These are phyloP conservation scores for Rapana venosa DNA, from an alignment of 2,888 invertebrate genomes.

Conservation along the genomic window DNA sequence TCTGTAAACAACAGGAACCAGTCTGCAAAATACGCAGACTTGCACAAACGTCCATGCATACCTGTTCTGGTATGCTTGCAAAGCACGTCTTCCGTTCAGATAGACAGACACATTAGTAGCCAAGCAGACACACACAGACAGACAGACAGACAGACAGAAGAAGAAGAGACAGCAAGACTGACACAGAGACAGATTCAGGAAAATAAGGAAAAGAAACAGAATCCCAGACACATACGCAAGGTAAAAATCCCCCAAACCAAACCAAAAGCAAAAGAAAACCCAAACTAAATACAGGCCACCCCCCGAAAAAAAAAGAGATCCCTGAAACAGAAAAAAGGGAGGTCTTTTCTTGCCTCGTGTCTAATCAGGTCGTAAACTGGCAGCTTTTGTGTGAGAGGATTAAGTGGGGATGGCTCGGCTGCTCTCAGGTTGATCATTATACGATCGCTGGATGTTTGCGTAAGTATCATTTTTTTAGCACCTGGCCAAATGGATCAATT, in stretches of 20 bases:
- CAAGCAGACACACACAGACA: not conserved
- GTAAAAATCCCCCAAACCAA: too few species aligned
- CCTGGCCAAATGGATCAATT: slow-evolving; percentile 28
- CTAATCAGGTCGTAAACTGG: slow-evolving; percentile 33
- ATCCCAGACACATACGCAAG: too few species aligned
- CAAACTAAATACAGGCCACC: too few species aligned
- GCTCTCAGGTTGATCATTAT: slow-evolving; percentile 26
- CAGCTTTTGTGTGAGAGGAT: slow-evolving; percentile 9
- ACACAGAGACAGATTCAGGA: not conserved
- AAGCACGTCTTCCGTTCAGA: not conserved
- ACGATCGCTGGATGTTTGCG: slow-evolving; percentile 6
- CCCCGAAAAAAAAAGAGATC: too few species aligned
- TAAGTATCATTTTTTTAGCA: slow-evolving; percentile 32
- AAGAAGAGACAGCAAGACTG: not conserved
- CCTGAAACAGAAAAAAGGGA: too few species aligned
- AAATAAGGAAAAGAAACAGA: not conserved
- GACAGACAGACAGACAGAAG: not conserved
- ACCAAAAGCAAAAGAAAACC: too few species aligned
- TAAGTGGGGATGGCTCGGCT: slow-evolving; percentile 12
- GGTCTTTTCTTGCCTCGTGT: not conserved
- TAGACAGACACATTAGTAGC: not conserved
- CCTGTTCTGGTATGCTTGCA: too few species aligned
- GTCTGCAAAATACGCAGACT: too few species aligned
- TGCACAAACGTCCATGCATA: too few species aligned
- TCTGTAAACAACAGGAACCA: too few species aligned